Evolutionary conservation across 2,797 vertebrate species (phyloP).

Genomic region (Anniella stebbinsi): DNA sequence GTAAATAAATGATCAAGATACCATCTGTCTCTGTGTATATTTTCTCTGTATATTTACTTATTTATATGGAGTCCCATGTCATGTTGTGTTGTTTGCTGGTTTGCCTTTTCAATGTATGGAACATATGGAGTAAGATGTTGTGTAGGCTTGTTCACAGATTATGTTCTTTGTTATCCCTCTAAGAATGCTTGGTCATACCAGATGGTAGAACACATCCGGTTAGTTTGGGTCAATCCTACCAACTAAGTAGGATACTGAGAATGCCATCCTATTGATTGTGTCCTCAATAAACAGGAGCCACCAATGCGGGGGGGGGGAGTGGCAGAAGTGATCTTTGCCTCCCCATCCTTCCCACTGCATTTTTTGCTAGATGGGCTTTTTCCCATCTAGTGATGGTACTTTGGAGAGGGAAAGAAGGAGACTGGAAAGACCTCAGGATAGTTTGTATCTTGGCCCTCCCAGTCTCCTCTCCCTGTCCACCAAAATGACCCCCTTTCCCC

Average conservation of each 20-base stretch:
- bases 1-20: slow-evolving; percentile 31
- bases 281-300: no score
- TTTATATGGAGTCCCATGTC: slow-evolving; percentile 22
- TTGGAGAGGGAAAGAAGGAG: no score
- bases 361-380: no score
- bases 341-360: no score
- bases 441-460: no score
- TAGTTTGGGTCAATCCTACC: neutral
- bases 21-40: slow-evolving; percentile 28
- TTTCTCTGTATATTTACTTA: slow-evolving; percentile 4
- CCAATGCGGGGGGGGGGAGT: no score
- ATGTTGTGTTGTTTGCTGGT: neutral
- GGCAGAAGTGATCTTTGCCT: no score
- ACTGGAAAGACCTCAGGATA: no score
- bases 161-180: neutral
- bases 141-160: neutral
- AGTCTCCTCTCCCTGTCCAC: no score
- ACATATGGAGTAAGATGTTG: neutral
- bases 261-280: no score
- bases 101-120: slow-evolving; percentile 27
- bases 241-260: neutral
- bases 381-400: no score
- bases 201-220: neutral
- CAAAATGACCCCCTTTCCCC: no score
- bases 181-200: neutral